Evolutionary conservation across 2,797 vertebrate genomes (phyloP).

Genomic region (Lacerta viridis): DNA sequence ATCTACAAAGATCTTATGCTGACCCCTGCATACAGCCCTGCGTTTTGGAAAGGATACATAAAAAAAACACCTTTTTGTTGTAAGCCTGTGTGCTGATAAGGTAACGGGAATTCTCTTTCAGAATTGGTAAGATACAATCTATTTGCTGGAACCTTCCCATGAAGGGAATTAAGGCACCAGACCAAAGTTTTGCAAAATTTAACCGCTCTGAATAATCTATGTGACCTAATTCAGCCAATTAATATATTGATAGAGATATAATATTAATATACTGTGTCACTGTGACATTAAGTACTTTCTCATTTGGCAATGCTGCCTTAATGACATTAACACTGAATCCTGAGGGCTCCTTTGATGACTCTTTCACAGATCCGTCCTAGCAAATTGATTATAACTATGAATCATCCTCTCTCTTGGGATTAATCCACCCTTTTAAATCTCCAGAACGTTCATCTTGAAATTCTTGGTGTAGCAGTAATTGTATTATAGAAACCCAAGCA

Average conservation of each 20-base stretch:
- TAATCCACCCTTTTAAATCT: slow-evolving; percentile 28
- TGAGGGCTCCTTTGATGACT: slow-evolving; percentile 14
- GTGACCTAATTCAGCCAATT: slow-evolving; percentile 23
- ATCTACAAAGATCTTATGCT: background rate
- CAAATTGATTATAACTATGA: slow-evolving; percentile 36
- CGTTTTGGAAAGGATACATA: background rate
- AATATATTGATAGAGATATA: slow-evolving; percentile 30
- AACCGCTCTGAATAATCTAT: background rate
- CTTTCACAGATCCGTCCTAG: slow-evolving; percentile 6
- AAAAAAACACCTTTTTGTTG: background rate
- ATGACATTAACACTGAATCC: slow-evolving; percentile 25
- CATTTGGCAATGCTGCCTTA: slow-evolving; percentile 18
- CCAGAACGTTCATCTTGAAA: background rate
- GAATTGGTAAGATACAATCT: background rate
- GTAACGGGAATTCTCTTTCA: background rate
- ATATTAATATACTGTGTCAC: slow-evolving; percentile 13
- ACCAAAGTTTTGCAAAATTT: background rate
- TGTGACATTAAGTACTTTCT: slow-evolving; percentile 24
- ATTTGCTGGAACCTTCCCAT: background rate
- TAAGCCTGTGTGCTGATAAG: no score
- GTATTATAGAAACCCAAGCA: background rate
- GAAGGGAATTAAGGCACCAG: background rate
- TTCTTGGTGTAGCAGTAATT: background rate
- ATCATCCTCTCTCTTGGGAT: slow-evolving; percentile 30
- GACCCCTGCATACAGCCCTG: background rate